A percentile compares a stretch with the other conserved stretches of the same genome.
Evolutionary conservation across 2,888 invertebrate species (phyloP).

Genomic region (Erpobdella octoculata): DNA sequence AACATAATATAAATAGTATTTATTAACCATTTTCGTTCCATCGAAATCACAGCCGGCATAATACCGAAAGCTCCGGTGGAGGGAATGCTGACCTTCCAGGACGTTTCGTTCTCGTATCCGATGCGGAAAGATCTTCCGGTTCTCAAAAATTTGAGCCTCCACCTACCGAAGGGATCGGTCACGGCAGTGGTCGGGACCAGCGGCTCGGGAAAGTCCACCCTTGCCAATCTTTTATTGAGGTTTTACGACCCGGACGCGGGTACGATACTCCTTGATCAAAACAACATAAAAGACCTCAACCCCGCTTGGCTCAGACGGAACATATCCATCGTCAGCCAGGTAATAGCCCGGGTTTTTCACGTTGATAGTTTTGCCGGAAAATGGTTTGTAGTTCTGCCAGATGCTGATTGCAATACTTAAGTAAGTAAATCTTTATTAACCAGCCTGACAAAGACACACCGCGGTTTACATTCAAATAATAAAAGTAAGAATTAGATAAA

Average conservation of each 20-base stretch:
- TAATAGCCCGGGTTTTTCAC: too few species aligned
- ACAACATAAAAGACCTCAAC: conserved; percentile 68
- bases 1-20: too few species aligned
- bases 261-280: conserved; percentile 62
- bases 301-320: conserved; percentile 75
- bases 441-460: too few species aligned
- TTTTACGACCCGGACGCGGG: conserved; percentile 28
- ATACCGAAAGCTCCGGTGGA: conserved; percentile 53
- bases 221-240: conserved; percentile 73
- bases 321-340: conserved; percentile 82
- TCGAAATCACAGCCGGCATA: too few species aligned
- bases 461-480: too few species aligned
- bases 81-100: conserved; percentile 68
- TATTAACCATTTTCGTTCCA: too few species aligned
- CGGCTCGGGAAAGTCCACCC: conserved; percentile 88
- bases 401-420: too few species aligned
- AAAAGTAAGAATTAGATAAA: too few species aligned
- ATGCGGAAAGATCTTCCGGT: conserved; percentile 59
- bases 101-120: conserved; percentile 69
- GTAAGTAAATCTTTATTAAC: too few species aligned
- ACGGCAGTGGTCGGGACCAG: conserved; percentile 82
- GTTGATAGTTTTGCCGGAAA: too few species aligned
- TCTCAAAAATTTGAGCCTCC: conserved; percentile 63
- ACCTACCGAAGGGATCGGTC: conserved; percentile 60
- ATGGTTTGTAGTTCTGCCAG: too few species aligned